phyloP scores from a whole-genome alignment of 1,140 invertebrate genomes.

The Drosophila pseudoananassae region DNA sequence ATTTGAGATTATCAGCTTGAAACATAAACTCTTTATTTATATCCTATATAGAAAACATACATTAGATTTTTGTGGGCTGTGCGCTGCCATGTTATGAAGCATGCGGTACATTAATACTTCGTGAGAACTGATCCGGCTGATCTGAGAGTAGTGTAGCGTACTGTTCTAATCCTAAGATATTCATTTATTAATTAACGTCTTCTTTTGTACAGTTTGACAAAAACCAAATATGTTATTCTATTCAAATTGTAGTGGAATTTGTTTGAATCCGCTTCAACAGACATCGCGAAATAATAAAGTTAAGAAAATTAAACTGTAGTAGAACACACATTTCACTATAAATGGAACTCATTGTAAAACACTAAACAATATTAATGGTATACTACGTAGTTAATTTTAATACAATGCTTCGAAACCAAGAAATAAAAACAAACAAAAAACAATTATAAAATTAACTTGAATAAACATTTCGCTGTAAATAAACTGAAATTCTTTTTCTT shows the following conservation, averaged over 20 bases:
- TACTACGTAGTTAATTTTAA: slow-evolving; percentile 51
- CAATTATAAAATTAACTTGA: slow-evolving; percentile 46
- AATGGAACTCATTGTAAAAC: slow-evolving; percentile 46
- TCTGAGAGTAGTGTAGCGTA: slow-evolving; percentile 31
- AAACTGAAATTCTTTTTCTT: slow-evolving; percentile 12
- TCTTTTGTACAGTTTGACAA: slow-evolving; percentile 35
- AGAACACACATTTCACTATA: slow-evolving; percentile 35
- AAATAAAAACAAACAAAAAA: slow-evolving; percentile 41
- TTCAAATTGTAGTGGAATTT: slow-evolving; percentile 76
- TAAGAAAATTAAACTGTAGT: slow-evolving; percentile 48
- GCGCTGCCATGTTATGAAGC: slow-evolving; percentile 59
- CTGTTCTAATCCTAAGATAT: slow-evolving; percentile 31
- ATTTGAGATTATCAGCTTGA: slow-evolving; percentile 58
- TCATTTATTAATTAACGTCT: slow-evolving; percentile 10
- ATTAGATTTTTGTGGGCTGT: slow-evolving; percentile 69
- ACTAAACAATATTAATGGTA: slow-evolving; percentile 49
- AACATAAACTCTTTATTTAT: slow-evolving; percentile 18
- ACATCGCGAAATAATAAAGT: slow-evolving; percentile 40
- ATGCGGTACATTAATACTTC: slow-evolving; percentile 50
- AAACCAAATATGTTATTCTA: slow-evolving; percentile 78
- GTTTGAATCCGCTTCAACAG: slow-evolving; percentile 44
- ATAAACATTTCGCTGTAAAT: slow-evolving; percentile 56
- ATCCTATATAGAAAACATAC: slow-evolving; percentile 21
- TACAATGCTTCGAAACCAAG: slow-evolving; percentile 38
- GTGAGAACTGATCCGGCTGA: slow-evolving; percentile 27